These are phyloP conservation scores for Alectura lathami DNA, from an alignment of 2,113 vertebrate species.

Conservation along the genomic window DNA sequence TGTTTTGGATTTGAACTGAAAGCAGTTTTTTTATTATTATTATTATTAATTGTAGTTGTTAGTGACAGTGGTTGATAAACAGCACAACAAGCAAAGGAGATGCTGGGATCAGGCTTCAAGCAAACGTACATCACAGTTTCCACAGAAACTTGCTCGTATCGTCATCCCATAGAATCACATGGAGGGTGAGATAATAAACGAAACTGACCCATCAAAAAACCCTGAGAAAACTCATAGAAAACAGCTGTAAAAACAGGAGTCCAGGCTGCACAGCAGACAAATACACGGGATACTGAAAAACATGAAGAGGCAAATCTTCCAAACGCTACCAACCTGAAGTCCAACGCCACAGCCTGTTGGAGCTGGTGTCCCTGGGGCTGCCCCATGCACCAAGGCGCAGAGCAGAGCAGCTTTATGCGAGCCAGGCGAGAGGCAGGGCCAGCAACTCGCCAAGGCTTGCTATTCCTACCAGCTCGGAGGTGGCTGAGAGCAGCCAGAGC, in stretches of 20 bases:
- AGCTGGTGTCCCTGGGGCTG: not conserved
- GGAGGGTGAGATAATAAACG: slow-evolving; percentile 17
- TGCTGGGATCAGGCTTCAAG: not conserved
- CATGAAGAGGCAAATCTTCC: not conserved
- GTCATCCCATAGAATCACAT: slow-evolving; percentile 6
- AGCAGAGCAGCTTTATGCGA: not conserved
- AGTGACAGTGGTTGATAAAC: not conserved
- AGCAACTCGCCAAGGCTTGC: not conserved
- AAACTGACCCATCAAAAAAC: slow-evolving; percentile 31
- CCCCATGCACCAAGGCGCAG: rapidly evolving
- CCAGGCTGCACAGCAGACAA: not conserved
- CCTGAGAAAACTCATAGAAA: slow-evolving; percentile 50
- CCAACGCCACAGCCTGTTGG: not conserved
- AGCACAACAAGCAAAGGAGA: not conserved
- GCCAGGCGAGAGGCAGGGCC: rapidly evolving
- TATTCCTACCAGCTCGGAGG: not conserved
- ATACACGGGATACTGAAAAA: not conserved
- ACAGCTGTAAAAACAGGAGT: slow-evolving; percentile 49
- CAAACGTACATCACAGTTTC: not conserved
- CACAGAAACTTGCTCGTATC: slow-evolving; percentile 16
- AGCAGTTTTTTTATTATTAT: not conserved
- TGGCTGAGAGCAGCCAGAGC: not conserved
- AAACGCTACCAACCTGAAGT: not conserved
- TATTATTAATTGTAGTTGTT: not conserved
- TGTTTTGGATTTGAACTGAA: not conserved